Evolutionary conservation across 2,888 invertebrate genomes (phyloP), one percentile per base, ranked within the genome.

Genomic region (Lycophotia porphyrea): DNA sequence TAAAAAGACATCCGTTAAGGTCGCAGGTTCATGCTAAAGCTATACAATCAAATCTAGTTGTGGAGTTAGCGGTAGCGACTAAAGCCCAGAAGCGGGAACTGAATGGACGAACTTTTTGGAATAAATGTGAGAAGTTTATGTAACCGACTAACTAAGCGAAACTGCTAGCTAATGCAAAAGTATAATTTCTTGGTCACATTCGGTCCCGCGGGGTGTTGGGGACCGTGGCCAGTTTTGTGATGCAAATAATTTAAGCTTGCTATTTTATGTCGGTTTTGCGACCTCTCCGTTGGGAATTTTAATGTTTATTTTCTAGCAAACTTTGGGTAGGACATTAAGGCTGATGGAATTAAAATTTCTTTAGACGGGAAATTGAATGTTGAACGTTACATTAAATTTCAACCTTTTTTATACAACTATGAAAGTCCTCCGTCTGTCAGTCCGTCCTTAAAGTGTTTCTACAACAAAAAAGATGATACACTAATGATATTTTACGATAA

Each of bases 121-220:
- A 94, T 93, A 92, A 94, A 94, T 94, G 93, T 90, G 92, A 89
- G 94, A 95, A 95, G 91, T 95, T 94, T 88, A 70, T 83, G 74
- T 66, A 72, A 82, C 77, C 72, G 77, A 83, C 91, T 92, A 94
- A 93, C 94, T 93, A 93, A 92, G 91, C 91, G 89, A 90, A 92
- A 92, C 90, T 92, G 93, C 89, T 90, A 88, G 90, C 90, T 93
- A 92, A 94, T 93, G 91, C 90, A 90, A 90, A 93, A 93, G 92
- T 92, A 92, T 92, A 93, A 92, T 93, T 91, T 92, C 92, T 93
- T 92, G 82, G 88, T 87, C 89, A 88, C 89, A 88, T 91, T 89
- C 85, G 80, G 86, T 84, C 84, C 63, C 79, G 58, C 74, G 85
- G 83, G 76, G 75, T 73, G 66, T 80, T 70, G 71, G 66, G 76